phyloP scores from a whole-genome alignment of 2,888 invertebrate species.

The Drosophila colorata region DNA sequence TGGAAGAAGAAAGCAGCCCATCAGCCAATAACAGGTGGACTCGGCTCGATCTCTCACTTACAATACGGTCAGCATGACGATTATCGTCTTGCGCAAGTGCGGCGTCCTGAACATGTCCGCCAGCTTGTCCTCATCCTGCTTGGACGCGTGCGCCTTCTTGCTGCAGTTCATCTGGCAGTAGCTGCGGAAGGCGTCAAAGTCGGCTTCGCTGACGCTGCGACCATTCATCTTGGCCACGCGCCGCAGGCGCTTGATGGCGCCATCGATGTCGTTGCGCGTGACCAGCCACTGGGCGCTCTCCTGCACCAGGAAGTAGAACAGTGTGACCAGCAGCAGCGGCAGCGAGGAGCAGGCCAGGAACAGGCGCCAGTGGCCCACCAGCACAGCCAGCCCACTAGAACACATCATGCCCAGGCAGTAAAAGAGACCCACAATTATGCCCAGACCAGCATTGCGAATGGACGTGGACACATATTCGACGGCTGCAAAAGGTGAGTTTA shows the following conservation, averaged over 20 bases:
- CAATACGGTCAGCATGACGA: slow-evolving; percentile 87
- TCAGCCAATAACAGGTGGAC: background rate
- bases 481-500: slow-evolving; percentile 81
- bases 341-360: slow-evolving; percentile 86
- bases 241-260: slow-evolving; percentile 86
- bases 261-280: slow-evolving; percentile 85
- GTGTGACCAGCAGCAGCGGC: slow-evolving; percentile 84
- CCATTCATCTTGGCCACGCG: slow-evolving; percentile 86
- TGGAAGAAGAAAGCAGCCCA: slow-evolving; percentile 55
- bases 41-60: slow-evolving; percentile 77
- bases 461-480: slow-evolving; percentile 87
- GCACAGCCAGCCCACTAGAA: slow-evolving; percentile 86
- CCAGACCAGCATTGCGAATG: slow-evolving; percentile 86
- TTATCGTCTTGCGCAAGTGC: slow-evolving; percentile 85
- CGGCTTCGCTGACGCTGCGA: slow-evolving; percentile 80
- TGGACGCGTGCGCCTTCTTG: slow-evolving; percentile 28
- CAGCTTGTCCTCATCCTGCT: slow-evolving; percentile 40
- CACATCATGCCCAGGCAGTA: slow-evolving; percentile 86
- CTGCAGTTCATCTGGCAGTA: slow-evolving; percentile 66
- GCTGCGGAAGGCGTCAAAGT: slow-evolving; percentile 71
- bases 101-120: slow-evolving; percentile 86
- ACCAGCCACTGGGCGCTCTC: slow-evolving; percentile 88
- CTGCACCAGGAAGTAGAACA: slow-evolving; percentile 86
- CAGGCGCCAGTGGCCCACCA: slow-evolving; percentile 85
- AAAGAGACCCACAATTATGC: slow-evolving; percentile 86